Percentiles rank a stretch among this genome's conserved stretches.
phyloP scores from a whole-genome alignment of 2,113 vertebrate genomes.

The Rhinoderma darwinii region DNA sequence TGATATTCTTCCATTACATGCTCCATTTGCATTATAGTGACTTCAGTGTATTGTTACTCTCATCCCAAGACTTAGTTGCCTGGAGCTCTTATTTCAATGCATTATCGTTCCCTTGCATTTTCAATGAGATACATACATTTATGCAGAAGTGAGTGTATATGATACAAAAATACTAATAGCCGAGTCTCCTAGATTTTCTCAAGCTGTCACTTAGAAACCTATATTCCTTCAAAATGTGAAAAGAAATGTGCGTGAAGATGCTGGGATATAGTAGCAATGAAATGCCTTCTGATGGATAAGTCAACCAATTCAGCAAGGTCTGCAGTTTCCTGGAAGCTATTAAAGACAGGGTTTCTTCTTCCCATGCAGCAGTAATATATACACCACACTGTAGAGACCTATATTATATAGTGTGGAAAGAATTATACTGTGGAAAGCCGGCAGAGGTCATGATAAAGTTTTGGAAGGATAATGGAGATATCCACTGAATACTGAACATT shows the following conservation, averaged over 20 bases:
- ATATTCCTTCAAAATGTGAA: slow-evolving; percentile 21
- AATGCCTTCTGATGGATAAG: slow-evolving; percentile 47
- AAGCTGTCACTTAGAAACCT: slow-evolving; percentile 32
- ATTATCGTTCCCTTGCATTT: slow-evolving; percentile 44
- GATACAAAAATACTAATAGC: slow-evolving; percentile 38
- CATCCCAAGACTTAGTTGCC: slow-evolving; percentile 23
- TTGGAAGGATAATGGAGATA: slow-evolving; percentile 47
- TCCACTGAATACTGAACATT: slow-evolving; percentile 40
- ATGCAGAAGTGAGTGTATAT: slow-evolving; percentile 38
- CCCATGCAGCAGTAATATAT: slow-evolving; percentile 46
- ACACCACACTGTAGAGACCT: slow-evolving; percentile 27
- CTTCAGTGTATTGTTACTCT: slow-evolving; percentile 14
- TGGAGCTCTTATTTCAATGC: slow-evolving; percentile 33
- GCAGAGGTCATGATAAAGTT: slow-evolving; percentile 35
- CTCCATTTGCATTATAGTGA: slow-evolving; percentile 31
- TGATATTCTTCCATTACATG: slow-evolving; percentile 31
- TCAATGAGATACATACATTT: slow-evolving; percentile 51
- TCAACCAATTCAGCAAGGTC: slow-evolving; percentile 52
- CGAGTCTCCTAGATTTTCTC: background rate
- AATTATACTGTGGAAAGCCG: slow-evolving; percentile 15
- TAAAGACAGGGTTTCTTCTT: slow-evolving; percentile 39
- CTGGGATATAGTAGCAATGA: slow-evolving; percentile 24
- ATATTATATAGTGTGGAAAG: slow-evolving; percentile 50
- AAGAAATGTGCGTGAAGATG: slow-evolving; percentile 9
- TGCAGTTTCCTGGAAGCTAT: slow-evolving; percentile 53